Base-by-base conservation (phyloP, 2,888 invertebrate genomes). In the Callinectes sapidus region DNA sequence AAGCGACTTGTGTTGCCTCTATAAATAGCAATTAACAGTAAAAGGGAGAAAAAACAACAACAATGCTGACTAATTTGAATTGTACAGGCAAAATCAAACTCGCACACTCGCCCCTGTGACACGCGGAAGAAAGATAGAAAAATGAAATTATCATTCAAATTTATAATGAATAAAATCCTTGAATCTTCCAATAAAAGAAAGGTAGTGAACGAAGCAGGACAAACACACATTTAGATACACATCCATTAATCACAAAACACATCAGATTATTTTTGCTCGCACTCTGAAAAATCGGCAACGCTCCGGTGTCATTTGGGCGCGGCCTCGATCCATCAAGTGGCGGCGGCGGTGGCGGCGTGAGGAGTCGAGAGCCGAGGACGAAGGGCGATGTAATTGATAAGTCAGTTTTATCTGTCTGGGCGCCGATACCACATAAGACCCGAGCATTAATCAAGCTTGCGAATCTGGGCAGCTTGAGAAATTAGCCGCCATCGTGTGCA, bases 381-480 rank as follows among this genome's bases (percentile, higher is more conserved):
- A 23, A 71, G n/a, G 71, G 71, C 28, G 71, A 28, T 71, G 71
- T 71, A 71, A 71, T 71, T 71, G 71, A 71, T 71, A 71, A 71
- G 71, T 71, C 71, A 71, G 28, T 71, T 71, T 71, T 71, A 71
- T 71, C 71, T 71, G 71, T 71, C 71, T 71, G 28, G 71, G 71
- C 71, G 71, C 71, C 71, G 71, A 71, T 71, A 71, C 71, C 23
- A 71, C 71, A 2, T 71, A 71, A 71, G 71, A 71, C 71, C 71
- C n/a, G 71, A 23, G 23, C 71, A 71, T 71, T 71, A 71, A 71
- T 71, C 71, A 71, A 71, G 71, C 71, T 71, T 71, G 71, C 71
- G 71, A 71, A 71, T 71, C 71, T 71, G 71, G 71, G 71, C 71
- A 71, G 71, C 71, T 71, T 71, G 71, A 71, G 71, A 71, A 71